phyloP scores from a whole-genome alignment of 2,888 invertebrate species.

The Steinernema carpocapsae region DNA sequence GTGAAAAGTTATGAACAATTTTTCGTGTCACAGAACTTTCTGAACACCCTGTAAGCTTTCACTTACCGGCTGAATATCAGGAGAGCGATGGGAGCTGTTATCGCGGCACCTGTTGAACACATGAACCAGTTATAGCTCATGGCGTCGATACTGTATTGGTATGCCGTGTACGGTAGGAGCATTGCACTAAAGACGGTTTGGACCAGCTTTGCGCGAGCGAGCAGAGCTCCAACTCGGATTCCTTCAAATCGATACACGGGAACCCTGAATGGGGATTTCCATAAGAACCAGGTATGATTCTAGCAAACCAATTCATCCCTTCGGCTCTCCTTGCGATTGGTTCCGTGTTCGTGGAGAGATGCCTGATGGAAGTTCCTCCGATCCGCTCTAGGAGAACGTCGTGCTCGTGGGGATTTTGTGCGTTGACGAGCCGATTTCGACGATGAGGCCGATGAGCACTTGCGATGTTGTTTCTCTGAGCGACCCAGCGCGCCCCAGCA shows the following conservation, averaged over 20 bases:
- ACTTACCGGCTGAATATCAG: conserved; percentile 52
- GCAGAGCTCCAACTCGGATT: conserved; percentile 47
- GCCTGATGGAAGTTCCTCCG: conserved; percentile 38
- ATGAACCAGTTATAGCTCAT: conserved; percentile 43
- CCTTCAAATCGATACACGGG: conserved; percentile 58
- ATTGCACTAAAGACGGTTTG: conserved; percentile 55
- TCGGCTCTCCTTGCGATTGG: neutral
- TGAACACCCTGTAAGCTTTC: no score
- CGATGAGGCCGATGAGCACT: neutral
- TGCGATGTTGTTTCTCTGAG: neutral
- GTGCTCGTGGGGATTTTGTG: conserved; percentile 39
- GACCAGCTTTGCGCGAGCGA: conserved; percentile 54
- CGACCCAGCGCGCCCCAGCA: neutral
- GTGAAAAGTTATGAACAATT: no score
- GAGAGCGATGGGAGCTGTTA: conserved; percentile 48
- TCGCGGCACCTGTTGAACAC: conserved; percentile 43
- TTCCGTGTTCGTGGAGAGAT: conserved; percentile 14
- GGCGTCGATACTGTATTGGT: conserved; percentile 40
- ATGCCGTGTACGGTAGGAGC: conserved; percentile 52
- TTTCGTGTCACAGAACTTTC: no score
- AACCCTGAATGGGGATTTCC: conserved; percentile 44
- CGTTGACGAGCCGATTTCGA: neutral
- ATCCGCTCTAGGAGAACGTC: conserved; percentile 37
- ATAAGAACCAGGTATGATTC: neutral
- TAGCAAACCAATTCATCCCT: neutral